These are phyloP conservation scores for Patella depressa DNA, from an alignment of 2,888 invertebrate species.

Conservation along the genomic window DNA sequence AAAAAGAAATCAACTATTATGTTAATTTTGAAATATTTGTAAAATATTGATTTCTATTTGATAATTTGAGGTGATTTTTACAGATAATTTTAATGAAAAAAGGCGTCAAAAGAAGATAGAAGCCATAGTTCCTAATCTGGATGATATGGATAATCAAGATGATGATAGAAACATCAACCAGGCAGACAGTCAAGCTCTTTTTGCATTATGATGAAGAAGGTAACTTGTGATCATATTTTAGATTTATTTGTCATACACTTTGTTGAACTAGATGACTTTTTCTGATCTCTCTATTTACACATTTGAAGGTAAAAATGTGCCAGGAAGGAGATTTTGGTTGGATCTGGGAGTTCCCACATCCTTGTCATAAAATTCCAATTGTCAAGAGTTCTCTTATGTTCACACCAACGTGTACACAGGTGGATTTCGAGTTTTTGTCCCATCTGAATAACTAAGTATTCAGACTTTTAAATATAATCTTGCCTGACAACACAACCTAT, in stretches of 20 bases:
- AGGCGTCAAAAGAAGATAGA: constrained; percentile 52
- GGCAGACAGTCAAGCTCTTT: constrained; percentile 26
- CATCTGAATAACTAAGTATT: no score
- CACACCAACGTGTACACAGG: no score
- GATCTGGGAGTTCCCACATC: no score
- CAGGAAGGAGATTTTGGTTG: no score
- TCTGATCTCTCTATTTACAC: background rate
- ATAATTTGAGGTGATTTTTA: background rate
- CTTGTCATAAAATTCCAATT: no score
- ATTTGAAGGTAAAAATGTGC: no score
- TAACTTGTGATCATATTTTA: background rate
- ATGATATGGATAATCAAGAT: constrained; percentile 49
- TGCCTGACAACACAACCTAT: no score
- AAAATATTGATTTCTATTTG: background rate
- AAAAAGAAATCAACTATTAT: no score
- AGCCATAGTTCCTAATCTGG: constrained; percentile 59
- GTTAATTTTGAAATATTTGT: no score
- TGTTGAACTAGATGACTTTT: background rate
- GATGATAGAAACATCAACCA: constrained; percentile 39
- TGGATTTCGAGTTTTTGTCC: no score
- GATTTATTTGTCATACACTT: background rate
- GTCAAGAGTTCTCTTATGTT: no score
- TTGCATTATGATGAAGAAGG: constrained; percentile 27
- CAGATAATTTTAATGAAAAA: constrained; percentile 35
- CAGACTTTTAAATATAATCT: no score